Evolutionary conservation across 2,113 vertebrate genomes (phyloP).

Genomic region (Blennius ocellaris): DNA sequence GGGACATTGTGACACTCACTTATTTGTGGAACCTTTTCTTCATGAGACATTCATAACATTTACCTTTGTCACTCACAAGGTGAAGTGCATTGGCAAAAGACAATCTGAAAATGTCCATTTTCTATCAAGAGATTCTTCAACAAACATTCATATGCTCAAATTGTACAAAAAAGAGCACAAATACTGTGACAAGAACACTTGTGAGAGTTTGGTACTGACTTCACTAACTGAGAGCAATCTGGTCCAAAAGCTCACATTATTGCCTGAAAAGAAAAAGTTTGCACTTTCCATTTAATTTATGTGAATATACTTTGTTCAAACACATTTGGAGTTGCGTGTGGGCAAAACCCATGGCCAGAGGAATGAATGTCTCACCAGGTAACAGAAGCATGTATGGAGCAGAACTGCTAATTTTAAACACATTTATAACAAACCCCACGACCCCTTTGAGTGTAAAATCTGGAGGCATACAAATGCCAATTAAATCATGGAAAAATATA

Average conservation of each 20-base stretch:
- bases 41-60: not conserved
- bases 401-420: constrained; percentile 44
- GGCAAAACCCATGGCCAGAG: not conserved
- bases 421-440: constrained; percentile 37
- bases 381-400: constrained; percentile 8
- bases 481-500: constrained; percentile 61
- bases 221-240: not conserved
- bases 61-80: constrained; percentile 1
- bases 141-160: not conserved
- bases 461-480: constrained; percentile 47
- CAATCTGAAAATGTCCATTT: not conserved
- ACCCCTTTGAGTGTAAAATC: constrained; percentile 41
- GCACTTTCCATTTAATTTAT: not conserved
- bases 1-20: constrained; percentile 21
- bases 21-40: constrained; percentile 44
- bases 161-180: not conserved
- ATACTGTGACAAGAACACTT: not conserved
- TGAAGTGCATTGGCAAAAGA: constrained; percentile 12
- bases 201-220: not conserved
- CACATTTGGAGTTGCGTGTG: not conserved
- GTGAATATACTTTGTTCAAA: constrained; percentile 1
- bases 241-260: not conserved
- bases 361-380: not conserved
- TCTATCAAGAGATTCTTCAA: no score
- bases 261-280: not conserved